A percentile compares a stretch with the other conserved stretches of the same genome.
Evolutionary conservation across 2,113 vertebrate genomes (phyloP).

Genomic region (Pterocles gutturalis): DNA sequence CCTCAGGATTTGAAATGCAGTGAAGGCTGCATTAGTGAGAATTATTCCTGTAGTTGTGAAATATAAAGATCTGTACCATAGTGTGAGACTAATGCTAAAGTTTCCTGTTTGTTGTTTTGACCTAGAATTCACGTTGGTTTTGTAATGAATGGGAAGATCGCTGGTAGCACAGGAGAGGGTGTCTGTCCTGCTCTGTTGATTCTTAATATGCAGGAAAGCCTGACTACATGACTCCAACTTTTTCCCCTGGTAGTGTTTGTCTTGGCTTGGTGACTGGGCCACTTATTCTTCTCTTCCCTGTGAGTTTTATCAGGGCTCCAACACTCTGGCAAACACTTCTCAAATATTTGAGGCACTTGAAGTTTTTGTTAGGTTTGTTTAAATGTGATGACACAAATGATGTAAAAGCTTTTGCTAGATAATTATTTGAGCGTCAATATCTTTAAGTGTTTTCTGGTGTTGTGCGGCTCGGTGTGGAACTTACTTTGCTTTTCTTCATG

Average conservation of each 20-base stretch:
- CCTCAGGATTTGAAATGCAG: background rate
- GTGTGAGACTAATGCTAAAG: background rate
- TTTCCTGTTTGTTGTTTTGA: background rate
- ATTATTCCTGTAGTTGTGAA: background rate
- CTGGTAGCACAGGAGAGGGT: background rate
- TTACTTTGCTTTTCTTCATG: background rate
- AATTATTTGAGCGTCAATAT: constrained; percentile 32
- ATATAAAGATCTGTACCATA: background rate
- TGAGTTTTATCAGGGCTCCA: background rate
- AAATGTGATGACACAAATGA: constrained; percentile 21
- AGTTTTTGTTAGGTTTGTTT: constrained; percentile 4
- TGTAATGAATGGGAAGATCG: background rate
- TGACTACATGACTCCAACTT: background rate
- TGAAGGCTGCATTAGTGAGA: background rate
- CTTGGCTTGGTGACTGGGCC: background rate
- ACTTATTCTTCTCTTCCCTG: background rate
- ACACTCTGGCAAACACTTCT: background rate
- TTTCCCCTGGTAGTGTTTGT: background rate
- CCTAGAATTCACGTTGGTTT: background rate
- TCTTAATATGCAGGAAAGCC: background rate
- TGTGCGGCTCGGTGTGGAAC: background rate
- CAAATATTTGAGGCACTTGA: background rate
- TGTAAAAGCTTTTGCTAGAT: constrained; percentile 45
- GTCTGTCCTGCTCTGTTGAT: background rate
- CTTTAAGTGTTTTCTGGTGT: constrained; percentile 40